Evolutionary conservation across 2,113 vertebrate species (phyloP).

Genomic region (Poecile atricapillus): DNA sequence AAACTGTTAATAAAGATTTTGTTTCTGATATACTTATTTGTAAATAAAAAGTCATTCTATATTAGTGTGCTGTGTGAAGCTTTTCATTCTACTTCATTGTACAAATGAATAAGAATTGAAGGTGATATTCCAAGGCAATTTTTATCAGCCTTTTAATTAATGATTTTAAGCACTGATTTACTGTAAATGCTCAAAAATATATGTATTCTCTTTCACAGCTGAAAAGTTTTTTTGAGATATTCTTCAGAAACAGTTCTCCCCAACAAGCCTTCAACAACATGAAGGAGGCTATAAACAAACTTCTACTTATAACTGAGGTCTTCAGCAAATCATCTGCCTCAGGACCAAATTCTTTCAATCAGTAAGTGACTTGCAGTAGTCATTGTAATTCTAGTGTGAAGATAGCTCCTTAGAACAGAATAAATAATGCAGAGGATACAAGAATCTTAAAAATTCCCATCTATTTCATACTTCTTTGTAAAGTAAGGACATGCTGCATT

Average conservation of each 20-base stretch:
- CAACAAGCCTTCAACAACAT: conserved; percentile 78
- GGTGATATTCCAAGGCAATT: background rate
- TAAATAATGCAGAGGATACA: background rate
- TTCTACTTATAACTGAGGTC: conserved; percentile 77
- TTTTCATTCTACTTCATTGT: background rate
- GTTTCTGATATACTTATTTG: background rate
- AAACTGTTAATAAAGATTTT: background rate
- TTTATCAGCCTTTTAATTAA: background rate
- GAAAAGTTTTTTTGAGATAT: conserved; percentile 81
- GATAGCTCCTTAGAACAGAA: background rate
- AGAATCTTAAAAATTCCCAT: background rate
- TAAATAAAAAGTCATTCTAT: background rate
- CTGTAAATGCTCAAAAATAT: background rate
- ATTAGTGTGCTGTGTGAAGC: background rate
- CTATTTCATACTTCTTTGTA: background rate
- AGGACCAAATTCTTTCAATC: conserved; percentile 63
- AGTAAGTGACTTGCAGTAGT: conserved; percentile 59
- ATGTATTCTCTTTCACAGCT: conserved; percentile 75
- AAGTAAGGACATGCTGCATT: background rate
- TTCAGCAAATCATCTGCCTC: conserved; percentile 63
- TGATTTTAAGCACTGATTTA: background rate
- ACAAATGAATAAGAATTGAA: background rate
- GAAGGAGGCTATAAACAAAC: conserved; percentile 81
- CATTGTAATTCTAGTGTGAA: background rate
- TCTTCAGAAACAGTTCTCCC: conserved; percentile 72